Evolutionary conservation across 2,888 invertebrate species (phyloP).

Genomic region (Melipona bicolor): DNA sequence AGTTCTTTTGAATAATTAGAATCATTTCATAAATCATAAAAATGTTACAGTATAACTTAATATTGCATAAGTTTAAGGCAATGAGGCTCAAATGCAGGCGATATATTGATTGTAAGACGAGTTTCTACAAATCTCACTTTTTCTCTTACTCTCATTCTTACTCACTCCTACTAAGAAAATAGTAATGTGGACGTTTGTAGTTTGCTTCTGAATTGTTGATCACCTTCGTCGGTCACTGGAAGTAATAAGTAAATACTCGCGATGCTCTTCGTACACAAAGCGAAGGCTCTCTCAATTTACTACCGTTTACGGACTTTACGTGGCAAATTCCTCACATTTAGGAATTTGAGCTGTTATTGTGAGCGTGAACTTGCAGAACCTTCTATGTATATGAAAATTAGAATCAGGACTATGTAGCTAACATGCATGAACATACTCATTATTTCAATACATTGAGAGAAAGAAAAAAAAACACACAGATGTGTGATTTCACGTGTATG

Average conservation of each 20-base stretch:
- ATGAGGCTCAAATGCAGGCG: background rate
- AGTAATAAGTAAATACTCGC: conserved; percentile 4
- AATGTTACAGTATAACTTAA: too few species aligned
- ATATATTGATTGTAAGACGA: background rate
- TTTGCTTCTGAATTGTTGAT: background rate
- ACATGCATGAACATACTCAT: background rate
- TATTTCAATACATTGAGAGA: background rate
- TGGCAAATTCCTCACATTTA: background rate
- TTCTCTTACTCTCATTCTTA: background rate
- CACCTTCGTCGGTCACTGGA: conserved; percentile 3
- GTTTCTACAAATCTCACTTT: background rate
- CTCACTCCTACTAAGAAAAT: too few species aligned
- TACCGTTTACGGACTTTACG: background rate
- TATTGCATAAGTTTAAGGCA: background rate
- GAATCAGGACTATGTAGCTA: background rate
- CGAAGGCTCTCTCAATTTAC: background rate
- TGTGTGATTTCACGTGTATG: background rate
- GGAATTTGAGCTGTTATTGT: background rate
- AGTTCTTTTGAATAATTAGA: too few species aligned
- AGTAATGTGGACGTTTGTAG: background rate
- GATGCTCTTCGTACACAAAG: background rate
- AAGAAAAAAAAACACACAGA: background rate
- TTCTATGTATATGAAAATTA: background rate
- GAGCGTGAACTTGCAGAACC: background rate
- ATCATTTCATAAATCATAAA: too few species aligned